Percentiles rank a stretch among this genome's conserved stretches.
phyloP scores from a whole-genome alignment of 2,888 invertebrate genomes.

The Megaustenia siamemsis region DNA sequence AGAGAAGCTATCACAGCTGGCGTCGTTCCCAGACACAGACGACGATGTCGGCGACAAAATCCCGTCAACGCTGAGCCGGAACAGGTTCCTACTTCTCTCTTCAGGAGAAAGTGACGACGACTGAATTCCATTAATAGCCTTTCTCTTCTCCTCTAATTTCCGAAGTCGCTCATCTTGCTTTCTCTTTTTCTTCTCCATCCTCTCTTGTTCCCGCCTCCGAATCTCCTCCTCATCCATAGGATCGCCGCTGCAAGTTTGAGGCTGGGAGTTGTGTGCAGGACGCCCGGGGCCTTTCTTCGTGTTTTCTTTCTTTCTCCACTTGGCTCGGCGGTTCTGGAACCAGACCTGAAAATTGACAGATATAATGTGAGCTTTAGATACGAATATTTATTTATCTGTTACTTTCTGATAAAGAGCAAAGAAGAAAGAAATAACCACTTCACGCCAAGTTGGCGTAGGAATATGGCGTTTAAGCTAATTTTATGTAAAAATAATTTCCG shows the following conservation, averaged over 20 bases:
- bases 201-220: slow-evolving; percentile 78
- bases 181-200: slow-evolving; percentile 85
- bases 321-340: slow-evolving; percentile 99
- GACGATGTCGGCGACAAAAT: slow-evolving; percentile 49
- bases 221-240: slow-evolving; percentile 91
- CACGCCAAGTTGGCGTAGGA: too few relatives aligned
- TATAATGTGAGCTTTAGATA: too few relatives aligned
- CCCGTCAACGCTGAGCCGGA: slow-evolving; percentile 29
- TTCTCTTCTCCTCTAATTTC: slow-evolving; percentile 65
- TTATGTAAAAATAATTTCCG: too few relatives aligned
- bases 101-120: slow-evolving; percentile 20
- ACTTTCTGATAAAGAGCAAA: too few relatives aligned
- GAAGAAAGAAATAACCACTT: too few relatives aligned
- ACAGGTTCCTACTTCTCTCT: not conserved
- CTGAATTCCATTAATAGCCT: slow-evolving; percentile 44
- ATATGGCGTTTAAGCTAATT: too few relatives aligned
- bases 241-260: slow-evolving; percentile 97
- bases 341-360: slow-evolving; percentile 89
- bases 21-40: slow-evolving; percentile 47
- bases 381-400: too few relatives aligned
- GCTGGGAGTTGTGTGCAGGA: slow-evolving; percentile 98
- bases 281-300: slow-evolving; percentile 98
- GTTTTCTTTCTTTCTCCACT: slow-evolving; percentile 99
- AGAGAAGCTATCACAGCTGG: slow-evolving; percentile 50
- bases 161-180: slow-evolving; percentile 93